These are phyloP conservation scores for Euthynnus affinis DNA, from an alignment of 2,797 vertebrate species.

Conservation along the genomic window DNA sequence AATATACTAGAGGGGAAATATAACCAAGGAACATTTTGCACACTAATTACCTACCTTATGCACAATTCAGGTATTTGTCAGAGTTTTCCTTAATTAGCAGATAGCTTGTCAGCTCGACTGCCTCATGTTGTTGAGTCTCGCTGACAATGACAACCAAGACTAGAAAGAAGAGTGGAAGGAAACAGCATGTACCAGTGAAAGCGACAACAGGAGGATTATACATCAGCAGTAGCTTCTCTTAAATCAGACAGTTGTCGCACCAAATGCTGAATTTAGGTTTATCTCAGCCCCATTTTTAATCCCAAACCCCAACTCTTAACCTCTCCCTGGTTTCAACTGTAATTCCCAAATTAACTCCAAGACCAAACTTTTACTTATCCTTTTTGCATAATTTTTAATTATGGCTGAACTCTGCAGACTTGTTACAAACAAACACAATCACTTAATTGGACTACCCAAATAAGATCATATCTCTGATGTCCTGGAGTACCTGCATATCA, in stretches of 20 bases:
- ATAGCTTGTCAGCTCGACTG: constrained; percentile 36
- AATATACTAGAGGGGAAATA: constrained; percentile 33
- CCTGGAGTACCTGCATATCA: constrained; percentile 25
- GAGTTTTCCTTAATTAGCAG: constrained; percentile 56
- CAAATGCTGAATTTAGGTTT: constrained; percentile 42
- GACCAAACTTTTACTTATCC: constrained; percentile 30
- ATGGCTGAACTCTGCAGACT: constrained; percentile 26
- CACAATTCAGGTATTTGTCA: constrained; percentile 50
- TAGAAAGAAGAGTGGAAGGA: constrained; percentile 15
- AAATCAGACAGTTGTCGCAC: constrained; percentile 28
- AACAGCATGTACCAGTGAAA: constrained; percentile 11
- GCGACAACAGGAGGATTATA: constrained; percentile 36
- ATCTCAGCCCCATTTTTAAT: constrained; percentile 35
- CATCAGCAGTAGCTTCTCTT: background rate
- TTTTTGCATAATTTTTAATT: constrained; percentile 18
- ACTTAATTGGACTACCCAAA: constrained; percentile 46
- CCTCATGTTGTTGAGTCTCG: constrained; percentile 35
- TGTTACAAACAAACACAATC: constrained; percentile 35
- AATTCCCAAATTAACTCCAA: constrained; percentile 55
- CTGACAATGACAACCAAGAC: constrained; percentile 20
- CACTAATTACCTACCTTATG: constrained; percentile 56
- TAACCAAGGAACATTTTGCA: constrained; percentile 40
- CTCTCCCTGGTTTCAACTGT: constrained; percentile 14
- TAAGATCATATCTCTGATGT: constrained; percentile 41
- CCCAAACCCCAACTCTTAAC: constrained; percentile 32